Conservation (phyloP, 1,140 invertebrate genomes). For the Drosophila ficusphila region DNA sequence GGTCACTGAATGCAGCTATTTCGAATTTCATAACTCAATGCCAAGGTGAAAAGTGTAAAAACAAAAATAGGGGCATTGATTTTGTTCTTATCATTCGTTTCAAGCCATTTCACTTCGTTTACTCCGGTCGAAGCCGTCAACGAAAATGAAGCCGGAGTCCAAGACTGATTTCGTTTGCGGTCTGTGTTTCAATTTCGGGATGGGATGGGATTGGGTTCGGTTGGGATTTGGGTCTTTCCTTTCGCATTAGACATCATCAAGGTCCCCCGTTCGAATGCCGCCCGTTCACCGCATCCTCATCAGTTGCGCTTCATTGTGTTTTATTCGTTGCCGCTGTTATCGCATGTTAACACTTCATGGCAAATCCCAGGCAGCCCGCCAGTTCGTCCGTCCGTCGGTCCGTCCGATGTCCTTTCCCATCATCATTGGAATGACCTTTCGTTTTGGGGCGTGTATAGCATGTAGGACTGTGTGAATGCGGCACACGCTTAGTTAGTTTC, state of each 20-base stretch:
- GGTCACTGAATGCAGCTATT: no score
- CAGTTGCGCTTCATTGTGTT: conserved; percentile 79
- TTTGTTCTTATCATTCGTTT: conserved; percentile 63
- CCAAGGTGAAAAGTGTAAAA: conserved; percentile 6
- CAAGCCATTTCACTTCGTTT: conserved; percentile 77
- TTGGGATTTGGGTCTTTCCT: conserved; percentile 37
- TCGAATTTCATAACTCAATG: not conserved
- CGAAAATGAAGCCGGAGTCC: conserved; percentile 3
- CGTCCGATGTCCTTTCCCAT: conserved; percentile 41
- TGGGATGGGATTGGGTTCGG: not conserved
- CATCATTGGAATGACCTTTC: conserved; percentile 80
- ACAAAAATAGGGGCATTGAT: conserved; percentile 58
- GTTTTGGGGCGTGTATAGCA: conserved; percentile 31
- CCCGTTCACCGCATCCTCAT: conserved; percentile 54
- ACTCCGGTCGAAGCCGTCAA: conserved; percentile 10
- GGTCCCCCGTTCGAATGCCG: conserved; percentile 30
- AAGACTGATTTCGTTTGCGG: conserved; percentile 22
- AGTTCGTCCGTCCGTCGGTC: conserved; percentile 2
- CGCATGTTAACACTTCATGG: conserved; percentile 80
- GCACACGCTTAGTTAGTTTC: conserved; percentile 70
- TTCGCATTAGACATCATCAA: conserved; percentile 52
- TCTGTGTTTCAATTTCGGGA: conserved; percentile 11
- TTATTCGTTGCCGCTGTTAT: conserved; percentile 73
- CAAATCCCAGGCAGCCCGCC: conserved; percentile 46
- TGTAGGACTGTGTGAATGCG: conserved; percentile 30